Percentiles rank a stretch among this genome's conserved stretches.
Conservation (phyloP, 2,797 vertebrate species). For the Chelmon rostratus region DNA sequence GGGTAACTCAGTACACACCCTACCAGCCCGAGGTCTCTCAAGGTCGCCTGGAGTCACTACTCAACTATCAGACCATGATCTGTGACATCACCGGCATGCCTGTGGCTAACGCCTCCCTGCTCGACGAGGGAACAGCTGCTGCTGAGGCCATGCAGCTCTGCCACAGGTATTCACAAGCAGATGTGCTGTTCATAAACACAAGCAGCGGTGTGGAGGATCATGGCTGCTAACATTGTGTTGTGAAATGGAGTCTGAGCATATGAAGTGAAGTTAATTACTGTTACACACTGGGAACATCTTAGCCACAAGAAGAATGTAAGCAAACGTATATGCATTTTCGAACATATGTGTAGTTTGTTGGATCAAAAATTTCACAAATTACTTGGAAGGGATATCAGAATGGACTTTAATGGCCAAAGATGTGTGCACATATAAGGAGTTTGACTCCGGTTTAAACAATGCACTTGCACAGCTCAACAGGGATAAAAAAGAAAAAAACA, state of each 20-base stretch:
- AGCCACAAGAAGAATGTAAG: not conserved
- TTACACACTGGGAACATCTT: not conserved
- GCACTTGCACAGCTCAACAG: too few relatives aligned
- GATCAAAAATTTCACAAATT: too few relatives aligned
- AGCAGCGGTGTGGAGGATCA: not conserved
- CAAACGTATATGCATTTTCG: not conserved
- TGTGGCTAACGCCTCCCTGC: conserved; percentile 94
- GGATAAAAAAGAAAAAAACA: too few relatives aligned
- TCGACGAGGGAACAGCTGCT: conserved; percentile 97
- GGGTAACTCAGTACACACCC: conserved; percentile 98
- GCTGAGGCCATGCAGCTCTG: conserved; percentile 99
- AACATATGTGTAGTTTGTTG: not conserved
- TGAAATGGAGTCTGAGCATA: not conserved
- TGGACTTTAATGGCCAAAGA: too few relatives aligned
- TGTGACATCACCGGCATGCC: conserved; percentile 96
- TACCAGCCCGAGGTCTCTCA: conserved; percentile 98
- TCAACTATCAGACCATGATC: conserved; percentile 99
- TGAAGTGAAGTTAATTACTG: not conserved
- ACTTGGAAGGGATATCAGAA: not conserved
- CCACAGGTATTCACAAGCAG: conserved; percentile 87
- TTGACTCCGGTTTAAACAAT: too few relatives aligned
- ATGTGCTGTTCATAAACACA: too few relatives aligned
- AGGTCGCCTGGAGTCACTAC: conserved; percentile 95
- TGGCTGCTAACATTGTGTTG: accelerated
- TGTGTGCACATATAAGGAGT: too few relatives aligned